A percentile compares a stretch with the other conserved stretches of the same genome.
Conservation (phyloP, 2,888 invertebrate species). For the Ctena decussata region DNA sequence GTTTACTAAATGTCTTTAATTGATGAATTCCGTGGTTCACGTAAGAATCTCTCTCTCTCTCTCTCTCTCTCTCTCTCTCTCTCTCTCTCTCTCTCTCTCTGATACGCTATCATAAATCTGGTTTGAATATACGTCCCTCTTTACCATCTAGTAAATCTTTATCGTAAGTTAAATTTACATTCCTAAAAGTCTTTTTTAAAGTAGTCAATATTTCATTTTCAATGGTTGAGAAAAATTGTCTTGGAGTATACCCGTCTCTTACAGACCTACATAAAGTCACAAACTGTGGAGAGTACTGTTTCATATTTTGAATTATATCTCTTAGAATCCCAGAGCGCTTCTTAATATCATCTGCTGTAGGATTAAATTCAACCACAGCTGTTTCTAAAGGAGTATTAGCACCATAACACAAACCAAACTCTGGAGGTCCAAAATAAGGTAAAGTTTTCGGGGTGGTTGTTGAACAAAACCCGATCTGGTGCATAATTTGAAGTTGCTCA, state of each 20-base stretch:
- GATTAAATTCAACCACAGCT: conserved; percentile 68
- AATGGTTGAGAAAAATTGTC: conserved; percentile 71
- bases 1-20: no score
- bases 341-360: conserved; percentile 62
- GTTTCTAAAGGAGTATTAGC: conserved; percentile 71
- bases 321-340: conserved; percentile 59
- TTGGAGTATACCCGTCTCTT: conserved; percentile 83
- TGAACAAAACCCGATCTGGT: conserved; percentile 76
- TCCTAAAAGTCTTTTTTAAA: conserved; percentile 55
- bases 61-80: no score
- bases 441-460: conserved; percentile 68
- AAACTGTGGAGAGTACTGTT: conserved; percentile 57
- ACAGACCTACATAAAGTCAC: conserved; percentile 82
- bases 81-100: no score
- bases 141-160: conserved; percentile 77
- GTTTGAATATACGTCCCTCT: no score
- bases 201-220: conserved; percentile 71
- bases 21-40: no score
- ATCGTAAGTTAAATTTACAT: conserved; percentile 75
- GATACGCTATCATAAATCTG: no score
- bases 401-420: conserved; percentile 76
- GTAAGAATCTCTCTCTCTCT: no score
- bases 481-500: conserved; percentile 67
- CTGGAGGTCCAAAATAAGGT: conserved; percentile 27
- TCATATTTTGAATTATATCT: conserved; percentile 58